A percentile compares a stretch with the other conserved stretches of the same genome.
Evolutionary conservation across 1,140 invertebrate genomes (phyloP).

Genomic region (Calephelis virginiensis): DNA sequence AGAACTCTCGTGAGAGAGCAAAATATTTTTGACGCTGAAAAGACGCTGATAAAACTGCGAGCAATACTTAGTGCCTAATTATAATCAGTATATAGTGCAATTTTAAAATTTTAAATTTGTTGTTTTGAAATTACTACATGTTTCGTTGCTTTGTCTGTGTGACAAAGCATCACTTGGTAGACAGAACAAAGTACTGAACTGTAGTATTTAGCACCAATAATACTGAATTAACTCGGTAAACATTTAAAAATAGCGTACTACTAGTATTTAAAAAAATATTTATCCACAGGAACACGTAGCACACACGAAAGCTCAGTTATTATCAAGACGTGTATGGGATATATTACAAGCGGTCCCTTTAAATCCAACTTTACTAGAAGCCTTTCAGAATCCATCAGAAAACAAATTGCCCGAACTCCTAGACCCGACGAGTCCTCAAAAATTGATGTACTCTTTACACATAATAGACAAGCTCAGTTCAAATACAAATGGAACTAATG

Average conservation of each 20-base stretch:
- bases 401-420: slow-evolving; percentile 86
- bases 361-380: slow-evolving; percentile 89
- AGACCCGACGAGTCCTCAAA: slow-evolving; percentile 93
- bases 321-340: slow-evolving; percentile 95
- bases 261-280: slow-evolving; percentile 13
- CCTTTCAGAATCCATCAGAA: slow-evolving; percentile 87
- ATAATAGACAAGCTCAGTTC: slow-evolving; percentile 87
- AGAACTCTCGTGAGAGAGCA: no score
- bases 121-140: no score
- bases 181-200: no score
- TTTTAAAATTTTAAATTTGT: no score
- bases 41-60: no score
- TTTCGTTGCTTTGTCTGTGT: no score
- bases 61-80: no score
- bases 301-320: slow-evolving; percentile 92
- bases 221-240: no score
- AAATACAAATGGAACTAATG: slow-evolving; percentile 46
- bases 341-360: slow-evolving; percentile 94
- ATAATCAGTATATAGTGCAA: no score
- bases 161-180: no score
- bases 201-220: no score
- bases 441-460: slow-evolving; percentile 96
- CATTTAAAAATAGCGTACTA: neutral
- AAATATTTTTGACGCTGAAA: no score
- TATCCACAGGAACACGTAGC: slow-evolving; percentile 84